Evolutionary conservation across 2,888 invertebrate species (phyloP).

Genomic region (Slavum lentiscoides): DNA sequence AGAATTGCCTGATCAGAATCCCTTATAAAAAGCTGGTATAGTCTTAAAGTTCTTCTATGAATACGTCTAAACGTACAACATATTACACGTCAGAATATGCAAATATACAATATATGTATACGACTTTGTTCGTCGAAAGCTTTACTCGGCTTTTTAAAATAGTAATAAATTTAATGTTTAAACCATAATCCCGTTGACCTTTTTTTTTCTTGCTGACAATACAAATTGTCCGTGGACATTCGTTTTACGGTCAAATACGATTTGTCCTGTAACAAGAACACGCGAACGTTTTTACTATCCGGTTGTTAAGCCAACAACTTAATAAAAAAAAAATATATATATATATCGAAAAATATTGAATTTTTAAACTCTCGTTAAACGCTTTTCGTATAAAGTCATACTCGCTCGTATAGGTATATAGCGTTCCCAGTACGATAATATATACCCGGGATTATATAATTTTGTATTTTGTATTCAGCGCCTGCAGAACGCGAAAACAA

Average conservation of each 20-base stretch:
- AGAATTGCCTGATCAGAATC: too few species aligned
- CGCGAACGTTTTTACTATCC: not conserved
- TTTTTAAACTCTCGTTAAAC: too few species aligned
- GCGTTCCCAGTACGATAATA: too few species aligned
- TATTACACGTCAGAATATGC: not conserved
- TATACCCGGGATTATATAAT: too few species aligned
- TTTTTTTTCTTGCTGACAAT: constrained; percentile 7
- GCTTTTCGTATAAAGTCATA: too few species aligned
- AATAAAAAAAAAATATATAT: too few species aligned
- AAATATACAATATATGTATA: not conserved
- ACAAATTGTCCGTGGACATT: not conserved
- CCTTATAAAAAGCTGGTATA: too few species aligned
- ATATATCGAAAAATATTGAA: too few species aligned
- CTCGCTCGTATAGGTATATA: too few species aligned
- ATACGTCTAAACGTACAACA: not conserved
- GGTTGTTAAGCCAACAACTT: not conserved
- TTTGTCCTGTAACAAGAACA: not conserved
- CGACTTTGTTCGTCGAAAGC: not conserved
- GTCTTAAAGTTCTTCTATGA: too few species aligned
- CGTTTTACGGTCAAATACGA: not conserved
- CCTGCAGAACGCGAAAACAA: too few species aligned
- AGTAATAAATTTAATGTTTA: constrained; percentile 7
- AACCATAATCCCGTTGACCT: not conserved
- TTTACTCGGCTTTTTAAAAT: not conserved
- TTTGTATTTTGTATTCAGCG: too few species aligned